Percentiles rank a stretch among this genome's conserved stretches.
phyloP scores from a whole-genome alignment of 2,113 vertebrate genomes.

The Symphodus melops region DNA sequence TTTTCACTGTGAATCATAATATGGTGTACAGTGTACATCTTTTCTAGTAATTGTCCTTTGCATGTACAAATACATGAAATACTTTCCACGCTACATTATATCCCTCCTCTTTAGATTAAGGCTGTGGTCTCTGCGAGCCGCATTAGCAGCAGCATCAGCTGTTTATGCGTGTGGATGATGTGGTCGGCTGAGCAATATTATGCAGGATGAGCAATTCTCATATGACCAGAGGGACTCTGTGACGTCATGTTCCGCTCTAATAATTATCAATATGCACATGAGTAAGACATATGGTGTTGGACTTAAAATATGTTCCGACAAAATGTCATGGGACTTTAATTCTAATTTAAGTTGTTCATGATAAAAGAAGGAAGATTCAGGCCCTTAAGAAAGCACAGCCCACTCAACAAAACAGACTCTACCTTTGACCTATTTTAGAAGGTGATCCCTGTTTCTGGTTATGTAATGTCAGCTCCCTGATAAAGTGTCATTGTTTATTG shows the following conservation, averaged over 20 bases:
- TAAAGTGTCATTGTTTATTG: conserved; percentile 38
- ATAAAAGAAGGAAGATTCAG: not conserved
- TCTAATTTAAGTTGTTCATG: not conserved
- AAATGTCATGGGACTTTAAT: not conserved
- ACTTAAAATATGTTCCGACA: conserved; percentile 25
- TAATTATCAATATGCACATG: conserved; percentile 49
- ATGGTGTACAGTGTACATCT: no score
- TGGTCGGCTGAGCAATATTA: conserved; percentile 19
- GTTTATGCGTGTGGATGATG: conserved; percentile 9
- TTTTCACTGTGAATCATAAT: no score
- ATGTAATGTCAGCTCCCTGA: conserved; percentile 23
- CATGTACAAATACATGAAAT: conserved; percentile 8
- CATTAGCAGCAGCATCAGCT: conserved; percentile 44
- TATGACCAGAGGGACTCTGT: conserved; percentile 38
- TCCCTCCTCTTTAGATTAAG: not conserved
- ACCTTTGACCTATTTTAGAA: conserved; percentile 20
- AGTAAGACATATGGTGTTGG: not conserved
- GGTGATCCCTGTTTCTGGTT: not conserved
- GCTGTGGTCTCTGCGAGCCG: conserved; percentile 15
- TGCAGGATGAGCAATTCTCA: conserved; percentile 48
- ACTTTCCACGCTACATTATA: not conserved
- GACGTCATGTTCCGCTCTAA: conserved; percentile 58
- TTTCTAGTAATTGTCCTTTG: not conserved
- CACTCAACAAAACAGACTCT: not conserved
- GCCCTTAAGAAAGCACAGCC: not conserved